Evolutionary conservation across 1,140 invertebrate species (phyloP).

Genomic region (Drosophila micromelanica): DNA sequence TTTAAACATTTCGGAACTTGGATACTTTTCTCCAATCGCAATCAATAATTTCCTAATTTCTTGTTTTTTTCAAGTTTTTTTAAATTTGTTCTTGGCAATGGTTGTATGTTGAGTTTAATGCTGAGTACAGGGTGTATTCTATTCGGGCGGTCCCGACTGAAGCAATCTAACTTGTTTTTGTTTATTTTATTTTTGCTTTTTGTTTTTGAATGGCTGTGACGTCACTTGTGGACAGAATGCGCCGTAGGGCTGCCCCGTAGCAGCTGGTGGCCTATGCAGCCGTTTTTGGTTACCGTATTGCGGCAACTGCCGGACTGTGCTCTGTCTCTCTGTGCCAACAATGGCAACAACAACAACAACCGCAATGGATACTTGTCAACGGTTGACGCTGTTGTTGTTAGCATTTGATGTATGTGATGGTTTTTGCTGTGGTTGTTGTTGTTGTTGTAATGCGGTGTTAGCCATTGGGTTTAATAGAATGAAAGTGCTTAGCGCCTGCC

Average conservation of each 20-base stretch:
- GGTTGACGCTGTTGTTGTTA: conserved; percentile 19
- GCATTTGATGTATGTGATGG: conserved; percentile 22
- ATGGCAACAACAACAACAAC: conserved; percentile 26
- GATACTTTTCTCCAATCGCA: too few relatives aligned
- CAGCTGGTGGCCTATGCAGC: conserved; percentile 2
- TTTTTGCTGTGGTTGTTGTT: not conserved
- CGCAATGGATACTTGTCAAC: conserved; percentile 47
- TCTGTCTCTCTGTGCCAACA: conserved; percentile 5
- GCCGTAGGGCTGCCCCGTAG: conserved; percentile 1
- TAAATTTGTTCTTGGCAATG: too few relatives aligned
- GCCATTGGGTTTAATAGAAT: conserved; percentile 4
- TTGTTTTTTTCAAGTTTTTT: too few relatives aligned
- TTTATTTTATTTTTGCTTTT: not conserved
- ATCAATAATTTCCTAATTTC: too few relatives aligned
- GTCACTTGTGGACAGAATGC: conserved; percentile 21
- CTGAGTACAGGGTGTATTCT: too few relatives aligned
- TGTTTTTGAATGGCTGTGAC: conserved; percentile 15
- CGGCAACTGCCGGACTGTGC: not conserved
- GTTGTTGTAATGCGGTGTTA: conserved; percentile 3
- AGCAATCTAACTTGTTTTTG: not conserved
- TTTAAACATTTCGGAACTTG: too few relatives aligned
- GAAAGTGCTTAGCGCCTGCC: not conserved
- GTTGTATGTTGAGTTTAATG: too few relatives aligned
- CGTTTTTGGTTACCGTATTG: conserved; percentile 10
- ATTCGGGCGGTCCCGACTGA: too few relatives aligned